These are phyloP conservation scores for Psophia crepitans DNA, from an alignment of 2,113 vertebrate genomes.

Conservation along the genomic window DNA sequence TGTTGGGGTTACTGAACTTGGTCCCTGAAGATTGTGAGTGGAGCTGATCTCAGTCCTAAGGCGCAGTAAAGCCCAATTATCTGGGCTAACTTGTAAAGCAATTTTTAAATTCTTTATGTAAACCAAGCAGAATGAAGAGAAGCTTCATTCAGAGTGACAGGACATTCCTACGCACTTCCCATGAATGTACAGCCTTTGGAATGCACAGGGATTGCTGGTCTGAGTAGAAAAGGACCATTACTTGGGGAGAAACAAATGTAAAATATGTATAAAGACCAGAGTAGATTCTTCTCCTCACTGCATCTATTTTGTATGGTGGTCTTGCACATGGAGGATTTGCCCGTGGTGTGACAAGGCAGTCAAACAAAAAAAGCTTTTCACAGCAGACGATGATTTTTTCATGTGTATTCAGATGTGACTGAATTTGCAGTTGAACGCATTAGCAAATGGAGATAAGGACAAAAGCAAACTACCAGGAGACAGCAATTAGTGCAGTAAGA, in stretches of 20 bases:
- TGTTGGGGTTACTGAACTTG: neutral
- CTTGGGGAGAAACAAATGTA: accelerated
- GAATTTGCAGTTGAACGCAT: neutral
- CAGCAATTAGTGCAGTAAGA: neutral
- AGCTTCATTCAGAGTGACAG: neutral
- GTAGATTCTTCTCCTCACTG: neutral
- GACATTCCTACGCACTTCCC: neutral
- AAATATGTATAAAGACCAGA: neutral
- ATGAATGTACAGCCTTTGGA: neutral
- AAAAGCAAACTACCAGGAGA: neutral
- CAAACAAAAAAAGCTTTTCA: neutral
- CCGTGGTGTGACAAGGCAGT: neutral
- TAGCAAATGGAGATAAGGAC: neutral
- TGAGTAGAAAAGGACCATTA: neutral
- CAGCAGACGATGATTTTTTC: neutral
- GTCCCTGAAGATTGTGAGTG: neutral
- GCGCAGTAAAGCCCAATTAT: neutral
- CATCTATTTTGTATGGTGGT: neutral
- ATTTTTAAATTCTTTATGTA: neutral
- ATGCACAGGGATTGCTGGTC: neutral
- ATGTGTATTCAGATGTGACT: neutral
- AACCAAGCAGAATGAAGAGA: neutral
- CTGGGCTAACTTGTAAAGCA: neutral
- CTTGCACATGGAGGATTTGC: neutral
- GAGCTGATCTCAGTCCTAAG: neutral